phyloP scores from a whole-genome alignment of 2,113 vertebrate genomes.

The Arvicanthis niloticus region DNA sequence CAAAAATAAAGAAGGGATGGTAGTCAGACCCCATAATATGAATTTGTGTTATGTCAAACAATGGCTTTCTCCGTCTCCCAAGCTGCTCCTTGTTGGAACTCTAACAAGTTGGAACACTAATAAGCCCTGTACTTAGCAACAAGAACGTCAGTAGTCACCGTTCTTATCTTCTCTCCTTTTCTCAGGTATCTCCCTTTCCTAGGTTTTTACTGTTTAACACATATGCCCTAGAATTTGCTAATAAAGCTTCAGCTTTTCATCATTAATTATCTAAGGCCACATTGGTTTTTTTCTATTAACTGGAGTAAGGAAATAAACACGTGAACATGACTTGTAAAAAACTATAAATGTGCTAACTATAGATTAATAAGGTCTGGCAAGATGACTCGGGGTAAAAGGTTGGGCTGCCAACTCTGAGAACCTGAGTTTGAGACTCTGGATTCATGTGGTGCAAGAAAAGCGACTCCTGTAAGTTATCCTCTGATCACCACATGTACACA shows the following conservation, averaged over 20 bases:
- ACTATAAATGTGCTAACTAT: neutral
- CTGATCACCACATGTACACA: neutral
- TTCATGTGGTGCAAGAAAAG: neutral
- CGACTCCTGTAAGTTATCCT: neutral
- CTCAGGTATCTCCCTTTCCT: constrained; percentile 4
- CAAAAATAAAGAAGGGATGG: constrained; percentile 16
- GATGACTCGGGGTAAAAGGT: neutral
- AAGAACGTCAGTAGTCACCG: neutral
- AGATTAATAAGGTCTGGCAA: neutral
- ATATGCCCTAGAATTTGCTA: neutral
- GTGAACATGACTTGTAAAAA: neutral
- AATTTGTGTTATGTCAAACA: neutral
- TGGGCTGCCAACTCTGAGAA: neutral
- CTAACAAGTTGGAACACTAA: no score
- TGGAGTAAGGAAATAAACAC: neutral
- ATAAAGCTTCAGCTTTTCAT: neutral
- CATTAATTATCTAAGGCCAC: neutral
- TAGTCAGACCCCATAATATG: neutral
- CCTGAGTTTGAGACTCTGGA: neutral
- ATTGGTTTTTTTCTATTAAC: neutral
- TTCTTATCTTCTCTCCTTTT: neutral
- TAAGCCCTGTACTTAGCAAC: neutral
- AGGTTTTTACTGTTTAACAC: neutral
- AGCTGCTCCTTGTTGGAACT: neutral
- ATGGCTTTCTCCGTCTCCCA: neutral